Evolutionary conservation across 2,113 vertebrate genomes (phyloP), one percentile per base, ranked within the genome.

Genomic region (Fukomys damarensis): DNA sequence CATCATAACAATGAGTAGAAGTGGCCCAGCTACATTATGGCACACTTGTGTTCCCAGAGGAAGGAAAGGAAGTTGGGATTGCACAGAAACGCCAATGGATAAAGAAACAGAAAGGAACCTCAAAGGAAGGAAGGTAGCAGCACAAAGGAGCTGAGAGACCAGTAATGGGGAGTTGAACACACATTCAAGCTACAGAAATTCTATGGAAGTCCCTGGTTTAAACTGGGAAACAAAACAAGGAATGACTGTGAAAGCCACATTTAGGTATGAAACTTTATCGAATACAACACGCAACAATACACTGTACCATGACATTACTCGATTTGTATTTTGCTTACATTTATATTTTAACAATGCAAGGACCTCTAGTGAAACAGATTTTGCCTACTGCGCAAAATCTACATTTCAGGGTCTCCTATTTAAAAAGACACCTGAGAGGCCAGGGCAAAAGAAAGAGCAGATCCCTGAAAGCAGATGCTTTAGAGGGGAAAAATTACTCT

Each of bases 1-100:
- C 17, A 14, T 58, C 7, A 16, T 2, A 85, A 49, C 46, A 35
- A 30, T 38, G 8, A 58, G 38, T 19, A 43, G 26, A 52, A 46
- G 56, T 6, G n/a, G 13, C 46, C 49, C 13, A 66, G 26, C 0
- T 26, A 26, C 35, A 6, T 0, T 4, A 12, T 1, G 2, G 20
- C 30, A 63, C 7, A 2, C n/a, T 9, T 38, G 17, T 4, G 49
- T 2, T 32, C 3, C 72, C 5, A 30, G 26, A 52, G 56, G 56
- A 81, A 28, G 24, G 19, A 11, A 92, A 43, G 10, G 83, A 74
- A 17, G 28, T 52, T 19, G 82, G 70, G 24, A 58, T 83, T 35
- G 20, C 54, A 49, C 3, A 17, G 84, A 49, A 89, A 76, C 16
- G 94, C 77, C 3, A 11, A 46, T 3, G 1, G 26, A 22, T 12